Evolutionary conservation across 2,797 vertebrate genomes (phyloP).

Genomic region (Sebastes reedi): DNA sequence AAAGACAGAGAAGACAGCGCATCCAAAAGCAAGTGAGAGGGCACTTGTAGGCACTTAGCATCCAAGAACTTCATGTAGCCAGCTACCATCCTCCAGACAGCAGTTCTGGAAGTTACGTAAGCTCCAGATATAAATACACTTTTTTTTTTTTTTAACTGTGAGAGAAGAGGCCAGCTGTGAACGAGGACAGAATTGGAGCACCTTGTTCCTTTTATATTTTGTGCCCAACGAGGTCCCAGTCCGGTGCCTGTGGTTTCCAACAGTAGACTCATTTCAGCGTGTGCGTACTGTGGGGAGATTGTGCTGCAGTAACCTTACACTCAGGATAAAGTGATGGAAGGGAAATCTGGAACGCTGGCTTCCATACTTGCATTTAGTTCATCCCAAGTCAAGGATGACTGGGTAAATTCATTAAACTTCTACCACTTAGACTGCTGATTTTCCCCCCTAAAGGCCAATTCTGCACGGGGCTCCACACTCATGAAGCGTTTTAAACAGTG

Average conservation of each 20-base stretch:
- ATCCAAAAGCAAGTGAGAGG: conserved; percentile 17
- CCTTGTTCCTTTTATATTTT: conserved; percentile 78
- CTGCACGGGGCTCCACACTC: background rate
- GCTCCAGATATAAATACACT: conserved; percentile 69
- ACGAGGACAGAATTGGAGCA: conserved; percentile 81
- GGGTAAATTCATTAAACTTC: conserved; percentile 17
- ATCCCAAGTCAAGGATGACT: conserved; percentile 25
- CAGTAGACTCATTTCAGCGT: conserved; percentile 57
- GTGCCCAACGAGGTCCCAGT: conserved; percentile 63
- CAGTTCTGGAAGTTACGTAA: conserved; percentile 66
- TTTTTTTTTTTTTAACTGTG: conserved; percentile 35
- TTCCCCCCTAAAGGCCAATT: background rate
- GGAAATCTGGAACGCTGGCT: conserved; percentile 51
- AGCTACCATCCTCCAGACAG: conserved; percentile 53
- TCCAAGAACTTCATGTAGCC: conserved; percentile 40
- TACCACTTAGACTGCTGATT: background rate
- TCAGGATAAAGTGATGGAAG: conserved; percentile 35
- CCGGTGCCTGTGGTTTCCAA: conserved; percentile 56
- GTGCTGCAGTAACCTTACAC: conserved; percentile 57
- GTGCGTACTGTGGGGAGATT: conserved; percentile 31
- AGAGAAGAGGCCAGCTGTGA: conserved; percentile 76
- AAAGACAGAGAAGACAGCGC: conserved; percentile 36
- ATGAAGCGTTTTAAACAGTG: background rate
- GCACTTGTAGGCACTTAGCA: conserved; percentile 36
- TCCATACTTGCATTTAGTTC: conserved; percentile 28